Evolutionary conservation across 2,113 vertebrate genomes (phyloP), one percentile per base, ranked within the genome.

Genomic region (Heliornis fulica): DNA sequence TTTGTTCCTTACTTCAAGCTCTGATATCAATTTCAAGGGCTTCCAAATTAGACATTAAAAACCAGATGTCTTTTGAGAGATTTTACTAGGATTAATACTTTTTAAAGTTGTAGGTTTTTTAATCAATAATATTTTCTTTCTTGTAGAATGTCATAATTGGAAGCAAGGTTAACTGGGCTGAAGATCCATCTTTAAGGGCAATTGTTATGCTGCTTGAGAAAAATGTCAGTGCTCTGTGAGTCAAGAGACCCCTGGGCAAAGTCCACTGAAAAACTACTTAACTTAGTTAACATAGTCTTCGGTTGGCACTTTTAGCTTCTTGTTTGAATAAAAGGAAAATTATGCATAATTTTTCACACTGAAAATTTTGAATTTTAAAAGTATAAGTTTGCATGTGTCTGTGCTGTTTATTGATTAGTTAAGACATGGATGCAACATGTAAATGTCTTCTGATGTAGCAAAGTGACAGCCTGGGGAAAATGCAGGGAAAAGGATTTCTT

Each of bases 131-230:
- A 9, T 87, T 36, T 40, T 76, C 53, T 96, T 68, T 69, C 77
- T 97, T 97, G 28, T 25, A 98, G 98, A 83, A 10, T 38, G 31
- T 98, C 51, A 90, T 98, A 87, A 53, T 96, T 85, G 98, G 91
- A 79, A 98, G 98, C 86, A 59, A 57, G 94, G 53, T 94, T 50
- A 98, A 98, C 79, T 98, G 98, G 98, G 98, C 97, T 75, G 83
- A 97, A 80, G 96, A 98, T 97, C 51, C 98, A 25, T 54, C 82
- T 66, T 88, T 98, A 59, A 98, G 88, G 76, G 87, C 71, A 41
- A 9, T 60, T 91, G 88, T 98, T 96, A 89, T 98, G 31, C 93
- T 95, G 48, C 96, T 98, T 78, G 98, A 98, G 90, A 94, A 97
- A 71, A 86, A 96, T 13, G 17, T 90, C 51, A 25, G 0, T 43